Base-by-base conservation (phyloP, 2,113 vertebrate species). In the Speoplatyrhinus poulsoni region DNA sequence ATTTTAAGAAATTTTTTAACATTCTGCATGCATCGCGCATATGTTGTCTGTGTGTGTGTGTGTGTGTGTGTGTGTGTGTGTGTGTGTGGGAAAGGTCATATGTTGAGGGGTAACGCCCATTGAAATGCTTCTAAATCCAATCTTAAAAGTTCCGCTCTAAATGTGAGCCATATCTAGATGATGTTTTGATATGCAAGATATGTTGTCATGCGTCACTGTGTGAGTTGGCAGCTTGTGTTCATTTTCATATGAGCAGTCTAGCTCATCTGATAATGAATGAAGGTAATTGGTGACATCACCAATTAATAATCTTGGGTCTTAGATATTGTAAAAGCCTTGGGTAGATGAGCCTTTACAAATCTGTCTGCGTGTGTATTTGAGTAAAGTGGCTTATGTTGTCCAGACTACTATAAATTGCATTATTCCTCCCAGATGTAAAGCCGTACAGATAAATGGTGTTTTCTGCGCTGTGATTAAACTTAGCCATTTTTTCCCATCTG, bases 191-290 rank as follows among this genome's bases (percentile, higher is more conserved):
- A 50, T 66, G 52, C 72, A 15, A 76, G 64, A 60, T 4, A 6
- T 62, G 75, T 82, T 83, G 81, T 82, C 58, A 11, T 33, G 60
- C 71, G 60, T 71, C 70, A 48, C 17, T 9, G 76, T 47, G 62
- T 56, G 55, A 67, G 61, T 69, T 65, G 82, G 80, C 81, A 82
- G 83, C 78, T 52, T 47, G 69, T 78, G 77, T 80, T 71, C 76
- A 83, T 74, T 53, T 77, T 76, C 73, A 81, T 62, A 70, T 72
- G 64, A 67, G 26, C 69, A 26, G 26, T 26, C 2, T 67, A 17
- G 15, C 17, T 32, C 26, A 57, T 19, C 17, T 7, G 12, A 17
- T 78, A 81, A 85, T 53, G 67, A 76, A 87, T 87, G 75, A 84
- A 33, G 41, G 33, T 46, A 26, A 62, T 12, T 71, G 62, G 55